Conservation (phyloP, 2,888 invertebrate species). For the Hanleya hanleyi region DNA sequence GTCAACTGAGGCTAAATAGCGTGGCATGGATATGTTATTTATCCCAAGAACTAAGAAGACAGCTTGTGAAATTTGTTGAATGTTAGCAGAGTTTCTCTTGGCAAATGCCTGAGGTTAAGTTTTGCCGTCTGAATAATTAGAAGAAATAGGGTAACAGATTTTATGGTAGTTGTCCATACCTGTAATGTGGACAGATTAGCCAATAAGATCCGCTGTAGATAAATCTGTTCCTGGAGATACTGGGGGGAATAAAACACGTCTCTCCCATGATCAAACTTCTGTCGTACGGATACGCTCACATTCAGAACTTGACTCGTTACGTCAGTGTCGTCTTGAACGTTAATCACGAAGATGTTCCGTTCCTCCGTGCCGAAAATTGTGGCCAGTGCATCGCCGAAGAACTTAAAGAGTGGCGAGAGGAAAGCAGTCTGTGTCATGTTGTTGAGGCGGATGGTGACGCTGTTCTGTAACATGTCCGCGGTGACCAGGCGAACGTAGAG, state of each 20-base stretch:
- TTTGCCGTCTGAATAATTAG: too few species aligned
- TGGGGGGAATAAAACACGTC: slow-evolving; percentile 89
- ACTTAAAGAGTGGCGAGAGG: slow-evolving; percentile 87
- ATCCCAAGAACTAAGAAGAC: too few species aligned
- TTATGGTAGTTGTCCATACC: too few species aligned
- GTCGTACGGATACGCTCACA: slow-evolving; percentile 91
- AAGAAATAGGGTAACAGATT: too few species aligned
- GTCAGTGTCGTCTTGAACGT: slow-evolving; percentile 93
- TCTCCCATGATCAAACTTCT: slow-evolving; percentile 41
- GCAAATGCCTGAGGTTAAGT: too few species aligned
- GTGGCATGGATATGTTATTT: too few species aligned
- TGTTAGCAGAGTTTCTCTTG: too few species aligned
- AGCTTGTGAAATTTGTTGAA: too few species aligned
- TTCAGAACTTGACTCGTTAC: slow-evolving; percentile 87
- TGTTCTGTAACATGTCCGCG: slow-evolving; percentile 94
- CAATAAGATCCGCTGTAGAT: slow-evolving; percentile 89
- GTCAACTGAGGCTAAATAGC: too few species aligned
- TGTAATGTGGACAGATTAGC: slow-evolving; percentile 91
- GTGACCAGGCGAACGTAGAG: slow-evolving; percentile 92
- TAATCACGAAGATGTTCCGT: slow-evolving; percentile 93
- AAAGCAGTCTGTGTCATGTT: slow-evolving; percentile 96
- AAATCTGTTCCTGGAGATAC: slow-evolving; percentile 93
- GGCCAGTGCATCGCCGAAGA: slow-evolving; percentile 91
- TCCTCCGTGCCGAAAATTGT: slow-evolving; percentile 93
- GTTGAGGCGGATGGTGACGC: slow-evolving; percentile 92